phyloP scores from a whole-genome alignment of 1,140 invertebrate species.

The Oscheius sp. region DNA sequence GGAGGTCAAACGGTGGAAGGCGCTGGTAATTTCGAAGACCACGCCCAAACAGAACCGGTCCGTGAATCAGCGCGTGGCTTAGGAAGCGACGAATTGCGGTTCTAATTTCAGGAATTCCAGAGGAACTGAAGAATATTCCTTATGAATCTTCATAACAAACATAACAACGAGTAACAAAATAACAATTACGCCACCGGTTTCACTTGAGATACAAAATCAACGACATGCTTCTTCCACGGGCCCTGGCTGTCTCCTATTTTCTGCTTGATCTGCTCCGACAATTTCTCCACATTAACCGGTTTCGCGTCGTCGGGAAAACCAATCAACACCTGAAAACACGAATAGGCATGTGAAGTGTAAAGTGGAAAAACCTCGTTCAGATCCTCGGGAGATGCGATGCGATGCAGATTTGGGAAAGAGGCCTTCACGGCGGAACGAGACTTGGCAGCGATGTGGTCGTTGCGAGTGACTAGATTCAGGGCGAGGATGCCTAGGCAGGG shows the following conservation, averaged over 20 bases:
- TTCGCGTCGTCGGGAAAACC: background rate
- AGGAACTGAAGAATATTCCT: no score
- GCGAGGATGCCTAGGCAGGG: constrained; percentile 42
- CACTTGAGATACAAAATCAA: background rate
- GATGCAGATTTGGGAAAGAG: constrained; percentile 38
- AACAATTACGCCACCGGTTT: background rate
- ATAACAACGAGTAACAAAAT: background rate
- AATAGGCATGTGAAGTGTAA: constrained; percentile 18
- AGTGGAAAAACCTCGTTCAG: constrained; percentile 49
- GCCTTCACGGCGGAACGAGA: constrained; percentile 33
- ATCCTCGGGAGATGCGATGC: constrained; percentile 38
- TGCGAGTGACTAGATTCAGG: constrained; percentile 50
- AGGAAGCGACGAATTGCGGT: no score
- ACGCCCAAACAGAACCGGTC: background rate
- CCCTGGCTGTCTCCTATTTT: background rate
- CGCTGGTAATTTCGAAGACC: background rate
- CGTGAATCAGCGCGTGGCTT: background rate
- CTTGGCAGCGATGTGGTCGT: constrained; percentile 31
- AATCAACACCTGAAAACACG: background rate
- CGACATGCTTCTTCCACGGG: background rate
- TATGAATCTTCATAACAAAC: background rate
- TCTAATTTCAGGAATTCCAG: no score
- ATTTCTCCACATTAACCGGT: background rate
- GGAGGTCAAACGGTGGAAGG: no score
- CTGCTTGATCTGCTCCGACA: background rate